phyloP scores from a whole-genome alignment of 2,113 vertebrate species.

The Gallinago paraguaiae region DNA sequence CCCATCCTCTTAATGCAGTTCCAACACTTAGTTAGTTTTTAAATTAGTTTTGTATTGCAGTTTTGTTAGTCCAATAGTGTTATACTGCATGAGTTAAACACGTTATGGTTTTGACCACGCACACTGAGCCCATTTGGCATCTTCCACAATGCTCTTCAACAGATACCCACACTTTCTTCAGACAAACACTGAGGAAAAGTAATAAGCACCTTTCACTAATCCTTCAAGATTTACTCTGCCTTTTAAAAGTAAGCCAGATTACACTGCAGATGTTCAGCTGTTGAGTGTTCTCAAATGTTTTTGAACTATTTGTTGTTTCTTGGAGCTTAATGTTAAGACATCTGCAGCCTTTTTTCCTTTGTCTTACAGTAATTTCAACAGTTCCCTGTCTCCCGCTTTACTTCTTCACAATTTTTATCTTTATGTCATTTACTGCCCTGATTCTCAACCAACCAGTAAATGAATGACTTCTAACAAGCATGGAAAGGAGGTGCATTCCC shows the following conservation, averaged over 20 bases:
- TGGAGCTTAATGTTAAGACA: not conserved
- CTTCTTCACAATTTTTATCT: not conserved
- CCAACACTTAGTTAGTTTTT: not conserved
- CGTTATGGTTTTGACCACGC: accelerated
- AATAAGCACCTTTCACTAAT: not conserved
- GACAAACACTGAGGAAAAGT: not conserved
- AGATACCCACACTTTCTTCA: not conserved
- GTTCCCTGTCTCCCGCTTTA: not conserved
- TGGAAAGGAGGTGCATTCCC: not conserved
- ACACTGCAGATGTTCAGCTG: not conserved
- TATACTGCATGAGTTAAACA: not conserved
- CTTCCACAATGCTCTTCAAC: not conserved
- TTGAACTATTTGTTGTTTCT: not conserved
- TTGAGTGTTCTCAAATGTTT: not conserved
- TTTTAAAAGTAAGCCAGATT: not conserved
- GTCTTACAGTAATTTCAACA: not conserved
- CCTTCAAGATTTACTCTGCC: not conserved
- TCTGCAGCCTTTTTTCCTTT: not conserved
- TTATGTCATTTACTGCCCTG: not conserved
- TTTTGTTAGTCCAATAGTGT: not conserved
- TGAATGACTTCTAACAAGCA: not conserved
- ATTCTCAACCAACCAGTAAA: not conserved
- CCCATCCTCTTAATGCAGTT: not conserved
- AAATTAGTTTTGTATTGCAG: not conserved
- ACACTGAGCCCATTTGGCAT: not conserved